Base-by-base conservation (phyloP, 2,113 vertebrate species). In the Eclectus roratus region DNA sequence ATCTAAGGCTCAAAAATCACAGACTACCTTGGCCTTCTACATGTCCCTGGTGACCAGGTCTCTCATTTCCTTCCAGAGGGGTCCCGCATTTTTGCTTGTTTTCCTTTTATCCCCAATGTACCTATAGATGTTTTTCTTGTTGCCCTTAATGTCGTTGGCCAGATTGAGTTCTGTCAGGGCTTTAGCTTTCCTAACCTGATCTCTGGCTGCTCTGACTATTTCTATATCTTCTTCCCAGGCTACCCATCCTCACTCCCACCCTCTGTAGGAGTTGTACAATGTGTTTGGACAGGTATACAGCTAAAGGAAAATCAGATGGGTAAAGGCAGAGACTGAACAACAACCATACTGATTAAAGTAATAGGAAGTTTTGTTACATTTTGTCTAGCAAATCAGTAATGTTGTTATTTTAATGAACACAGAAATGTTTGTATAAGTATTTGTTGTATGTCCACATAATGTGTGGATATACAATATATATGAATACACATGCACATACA, bases 401-500 rank as follows among this genome's bases (percentile, higher is more conserved):
- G 1, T 37, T 58, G 47, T 11, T n/a, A 50, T 64, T 80, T 69
- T 76, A 53, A 71, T 31, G 7, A 64, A 21, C 2, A 17, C 15
- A 66, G 28, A 60, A n/a, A 52, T 23, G 23, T 61, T 74, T 69
- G 18, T 4, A 17, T 50, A 66, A 49, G 43, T 27, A 44, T 33
- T 27, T 56, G 8, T 18, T 66, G 4, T 19, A 33, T 52, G 33
- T 44, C 15, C 24, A 56, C 3, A 27, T n/a, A 18, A 21, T 7
- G 2, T 20, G 3, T 64, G 29, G 4, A 2, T 9, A 64, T 20
- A 11, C 3, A 55, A 16, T 31, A 17, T 5, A 3, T 41, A 44
- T 47, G 9, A 74, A 61, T 17, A 37, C 11, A 64, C 10, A 33
- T 5, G 31, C 4, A 1, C 28, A 43, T 17, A 39, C 17, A n/a